Evolutionary conservation across 2,113 vertebrate genomes (phyloP), one percentile per base, ranked within the genome.

Genomic region (Delphinapterus leucas): DNA sequence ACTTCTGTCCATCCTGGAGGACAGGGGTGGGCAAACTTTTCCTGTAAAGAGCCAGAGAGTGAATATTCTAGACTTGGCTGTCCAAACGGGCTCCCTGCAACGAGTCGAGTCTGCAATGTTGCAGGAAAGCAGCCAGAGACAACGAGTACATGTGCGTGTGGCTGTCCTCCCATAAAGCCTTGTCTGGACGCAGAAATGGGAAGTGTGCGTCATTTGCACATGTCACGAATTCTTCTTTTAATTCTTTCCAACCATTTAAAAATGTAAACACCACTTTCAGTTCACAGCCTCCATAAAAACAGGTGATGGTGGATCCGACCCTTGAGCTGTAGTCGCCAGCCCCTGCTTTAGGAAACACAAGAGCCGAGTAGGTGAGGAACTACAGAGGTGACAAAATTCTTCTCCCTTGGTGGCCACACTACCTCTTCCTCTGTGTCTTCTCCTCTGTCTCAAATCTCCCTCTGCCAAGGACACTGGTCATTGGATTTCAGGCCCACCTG

Each of bases 181-280:
- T 18, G 23, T 63, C 18, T 11, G 13, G 15, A 68, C 13, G 63
- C 0, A n/a, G 28, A 93, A n/a, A 88, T 41, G 65, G 47, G 61
- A 89, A 70, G 21, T 21, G 28, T 49, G 33, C 20, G 31, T 63
- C 44, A 38, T 85, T 73, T 61, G 81, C 17, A 13, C 20, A 25
- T 2, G 4, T 71, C 70, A 61, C 2, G 2, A 81, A 33, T 60
- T 86, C 7, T 36, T 86, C 83, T 79, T 58, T 18, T 79, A 36
- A 86, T 58, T 55, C 23, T 83, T 44, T 25, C 31, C 25, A 81
- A 67, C 31, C 11, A 6, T 77, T 92, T 53, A 90, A 93, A 94
- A 76, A 15, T 15, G 14, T 26, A 71, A 87, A 58, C 63, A 9
- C 41, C 21, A 36, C 38, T 41, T 88, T 84, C 55, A 28, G 21